A percentile compares a stretch with the other conserved stretches of the same genome.
These are phyloP conservation scores for Ianthella basta DNA, from an alignment of 37 sponge, comb jelly and placozoan genomes.

Conservation along the genomic window DNA sequence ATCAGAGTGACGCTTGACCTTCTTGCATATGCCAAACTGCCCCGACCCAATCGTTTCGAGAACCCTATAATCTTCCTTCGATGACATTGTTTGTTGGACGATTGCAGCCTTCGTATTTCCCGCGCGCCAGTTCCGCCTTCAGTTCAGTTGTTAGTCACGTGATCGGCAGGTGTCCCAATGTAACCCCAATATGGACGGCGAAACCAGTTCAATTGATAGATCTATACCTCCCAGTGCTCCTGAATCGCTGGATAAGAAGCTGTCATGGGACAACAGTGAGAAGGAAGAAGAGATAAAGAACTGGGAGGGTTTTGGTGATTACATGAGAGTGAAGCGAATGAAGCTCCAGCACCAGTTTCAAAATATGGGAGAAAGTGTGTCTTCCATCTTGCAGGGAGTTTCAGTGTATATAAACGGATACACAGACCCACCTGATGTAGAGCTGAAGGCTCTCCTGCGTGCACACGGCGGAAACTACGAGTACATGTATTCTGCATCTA, in stretches of 20 bases:
- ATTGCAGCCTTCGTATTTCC: no score
- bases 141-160: slow-evolving; percentile 18
- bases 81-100: slow-evolving; percentile 17
- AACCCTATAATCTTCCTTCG: slow-evolving; percentile 69
- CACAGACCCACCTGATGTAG: slow-evolving; percentile 79
- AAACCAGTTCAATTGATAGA: neutral
- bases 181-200: no score
- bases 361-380: slow-evolving; percentile 18
- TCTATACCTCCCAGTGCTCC: neutral
- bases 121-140: no score
- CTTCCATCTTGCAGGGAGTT: slow-evolving; percentile 73
- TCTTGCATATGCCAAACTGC: slow-evolving; percentile 75
- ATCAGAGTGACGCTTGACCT: slow-evolving; percentile 67
- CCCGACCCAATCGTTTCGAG: slow-evolving; percentile 75
- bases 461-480: slow-evolving; percentile 78
- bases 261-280: neutral
- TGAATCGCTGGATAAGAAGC: neutral
- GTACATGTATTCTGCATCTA: slow-evolving; percentile 52
- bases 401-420: slow-evolving; percentile 84
- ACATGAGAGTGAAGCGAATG: slow-evolving; percentile 58
- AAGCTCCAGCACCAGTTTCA: slow-evolving; percentile 65
- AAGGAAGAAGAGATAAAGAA: no score
- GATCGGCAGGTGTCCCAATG: no score
- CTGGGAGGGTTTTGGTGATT: slow-evolving; percentile 56
- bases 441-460: slow-evolving; percentile 75